A percentile compares a stretch with the other conserved stretches of the same genome.
These are phyloP conservation scores for Kradibia gibbosae DNA, from an alignment of 1,140 invertebrate species.

Conservation along the genomic window DNA sequence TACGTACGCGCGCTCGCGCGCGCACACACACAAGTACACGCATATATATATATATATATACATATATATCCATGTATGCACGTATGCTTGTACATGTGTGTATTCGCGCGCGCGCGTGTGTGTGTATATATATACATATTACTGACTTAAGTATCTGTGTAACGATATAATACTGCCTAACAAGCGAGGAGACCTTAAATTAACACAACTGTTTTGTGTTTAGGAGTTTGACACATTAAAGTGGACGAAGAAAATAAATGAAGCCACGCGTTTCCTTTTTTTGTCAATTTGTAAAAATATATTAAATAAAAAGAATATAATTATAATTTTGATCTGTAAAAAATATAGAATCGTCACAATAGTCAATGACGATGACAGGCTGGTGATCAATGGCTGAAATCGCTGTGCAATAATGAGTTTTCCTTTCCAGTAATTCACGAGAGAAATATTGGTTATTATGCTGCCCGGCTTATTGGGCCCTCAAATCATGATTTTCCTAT, in stretches of 20 bases:
- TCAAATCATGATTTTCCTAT: constrained; percentile 5
- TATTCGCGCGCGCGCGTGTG: neutral
- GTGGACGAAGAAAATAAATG: neutral
- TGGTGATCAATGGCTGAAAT: constrained; percentile 40
- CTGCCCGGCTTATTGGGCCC: neutral
- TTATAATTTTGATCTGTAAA: constrained; percentile 29
- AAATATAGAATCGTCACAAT: constrained; percentile 31
- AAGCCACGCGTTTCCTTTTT: neutral
- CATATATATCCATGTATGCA: neutral
- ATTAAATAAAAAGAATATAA: neutral
- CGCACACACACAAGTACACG: no score
- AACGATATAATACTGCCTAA: constrained; percentile 40
- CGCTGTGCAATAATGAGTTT: constrained; percentile 45
- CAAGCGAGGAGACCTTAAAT: constrained; percentile 31
- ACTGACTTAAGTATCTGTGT: constrained; percentile 24
- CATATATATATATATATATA: constrained; percentile 36
- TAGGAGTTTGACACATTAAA: constrained; percentile 5
- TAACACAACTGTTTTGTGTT: constrained; percentile 4
- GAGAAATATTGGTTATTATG: constrained; percentile 21
- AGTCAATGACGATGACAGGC: constrained; percentile 42
- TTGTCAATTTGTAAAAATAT: constrained; percentile 21
- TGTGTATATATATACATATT: neutral
- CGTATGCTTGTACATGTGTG: neutral
- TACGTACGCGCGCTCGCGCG: neutral
- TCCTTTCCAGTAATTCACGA: constrained; percentile 20